Conservation (phyloP, 1,140 invertebrate species). For the Zaprionus vittiger region DNA sequence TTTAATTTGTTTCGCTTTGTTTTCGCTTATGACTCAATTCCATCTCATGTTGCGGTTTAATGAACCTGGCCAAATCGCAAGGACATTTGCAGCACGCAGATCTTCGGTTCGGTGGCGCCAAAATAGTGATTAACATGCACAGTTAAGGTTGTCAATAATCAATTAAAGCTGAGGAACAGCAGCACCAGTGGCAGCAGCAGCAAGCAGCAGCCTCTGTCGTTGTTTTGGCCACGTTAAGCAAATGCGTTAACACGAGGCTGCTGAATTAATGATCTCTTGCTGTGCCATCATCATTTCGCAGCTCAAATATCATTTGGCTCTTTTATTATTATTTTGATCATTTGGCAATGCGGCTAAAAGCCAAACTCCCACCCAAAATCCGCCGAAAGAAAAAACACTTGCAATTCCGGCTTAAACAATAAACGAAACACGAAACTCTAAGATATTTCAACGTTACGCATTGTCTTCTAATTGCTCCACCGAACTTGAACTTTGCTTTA, state of each 20-base stretch:
- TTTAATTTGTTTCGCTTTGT: slow-evolving; percentile 18
- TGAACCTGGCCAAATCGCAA: slow-evolving; percentile 52
- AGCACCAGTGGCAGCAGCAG: not conserved
- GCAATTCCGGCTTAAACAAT: slow-evolving; percentile 38
- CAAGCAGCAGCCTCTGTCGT: slow-evolving; percentile 13
- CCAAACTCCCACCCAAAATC: slow-evolving; percentile 15
- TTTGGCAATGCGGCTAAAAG: slow-evolving; percentile 40
- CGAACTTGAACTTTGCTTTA: slow-evolving; percentile 57
- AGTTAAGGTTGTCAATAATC: slow-evolving; percentile 58
- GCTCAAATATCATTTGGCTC: slow-evolving; percentile 39
- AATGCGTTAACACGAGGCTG: slow-evolving; percentile 36
- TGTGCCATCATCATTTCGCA: slow-evolving; percentile 18
- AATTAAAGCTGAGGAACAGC: slow-evolving; percentile 45
- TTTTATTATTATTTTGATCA: slow-evolving; percentile 33
- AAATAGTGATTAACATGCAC: slow-evolving; percentile 50
- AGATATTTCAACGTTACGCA: slow-evolving; percentile 36
- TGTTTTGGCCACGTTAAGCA: slow-evolving; percentile 49
- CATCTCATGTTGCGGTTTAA: slow-evolving; percentile 35
- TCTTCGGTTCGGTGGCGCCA: slow-evolving; percentile 31
- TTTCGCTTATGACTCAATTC: slow-evolving; percentile 36
- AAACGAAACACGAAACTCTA: slow-evolving; percentile 19
- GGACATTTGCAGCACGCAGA: slow-evolving; percentile 45
- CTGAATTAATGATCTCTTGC: slow-evolving; percentile 51
- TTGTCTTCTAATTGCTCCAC: slow-evolving; percentile 35
- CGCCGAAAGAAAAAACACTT: slow-evolving; percentile 1